Evolutionary conservation across 2,888 invertebrate genomes (phyloP).

Genomic region (Leuctra nigra): DNA sequence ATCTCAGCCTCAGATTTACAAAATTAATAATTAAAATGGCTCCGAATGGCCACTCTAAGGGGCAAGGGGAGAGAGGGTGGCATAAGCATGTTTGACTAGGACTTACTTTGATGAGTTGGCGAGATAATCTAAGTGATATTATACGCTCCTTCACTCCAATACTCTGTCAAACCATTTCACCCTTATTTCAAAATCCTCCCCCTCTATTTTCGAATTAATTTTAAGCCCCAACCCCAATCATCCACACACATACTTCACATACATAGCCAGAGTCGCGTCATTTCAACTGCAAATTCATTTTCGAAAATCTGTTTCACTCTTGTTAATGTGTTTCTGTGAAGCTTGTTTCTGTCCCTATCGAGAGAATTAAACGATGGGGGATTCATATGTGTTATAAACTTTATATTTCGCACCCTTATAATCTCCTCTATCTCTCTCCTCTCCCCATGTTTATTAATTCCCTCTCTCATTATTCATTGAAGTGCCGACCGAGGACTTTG

Average conservation of each 20-base stretch:
- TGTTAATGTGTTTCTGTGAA: conserved; percentile 27
- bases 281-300: conserved; percentile 24
- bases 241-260: conserved; percentile 13
- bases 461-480: background rate
- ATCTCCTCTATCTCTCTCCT: background rate
- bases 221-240: conserved; percentile 24
- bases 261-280: conserved; percentile 10
- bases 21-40: too few species aligned
- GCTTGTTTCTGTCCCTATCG: conserved; percentile 19
- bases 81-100: background rate
- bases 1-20: too few species aligned
- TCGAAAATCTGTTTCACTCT: conserved; percentile 24
- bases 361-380: conserved; percentile 15
- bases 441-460: conserved; percentile 8
- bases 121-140: conserved; percentile 28
- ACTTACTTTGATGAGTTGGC: conserved; percentile 27
- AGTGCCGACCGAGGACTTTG: background rate
- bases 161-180: conserved; percentile 20
- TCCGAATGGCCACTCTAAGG: too few species aligned
- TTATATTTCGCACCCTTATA: conserved; percentile 1
- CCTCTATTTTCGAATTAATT: conserved; percentile 22
- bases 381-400: conserved; percentile 23
- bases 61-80: background rate
- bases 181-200: conserved; percentile 14
- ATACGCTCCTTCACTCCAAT: conserved; percentile 23